These are phyloP conservation scores for Mycalesis mineus DNA, from an alignment of 2,888 invertebrate species.

Conservation along the genomic window DNA sequence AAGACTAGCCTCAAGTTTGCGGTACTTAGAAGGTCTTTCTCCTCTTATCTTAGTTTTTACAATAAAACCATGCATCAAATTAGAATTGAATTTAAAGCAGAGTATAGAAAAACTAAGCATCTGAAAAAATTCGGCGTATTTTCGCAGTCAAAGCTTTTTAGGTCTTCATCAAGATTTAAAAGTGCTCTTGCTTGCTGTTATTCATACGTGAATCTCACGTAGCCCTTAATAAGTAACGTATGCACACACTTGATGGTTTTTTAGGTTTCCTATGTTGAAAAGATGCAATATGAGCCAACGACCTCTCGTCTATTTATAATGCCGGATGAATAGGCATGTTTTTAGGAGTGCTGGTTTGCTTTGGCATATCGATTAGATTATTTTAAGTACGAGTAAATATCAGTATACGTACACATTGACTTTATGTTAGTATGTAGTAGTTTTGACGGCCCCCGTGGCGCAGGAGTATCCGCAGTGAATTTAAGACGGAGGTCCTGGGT, in stretches of 20 bases:
- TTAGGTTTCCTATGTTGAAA: slow-evolving; percentile 14
- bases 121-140: background rate
- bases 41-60: too few species aligned
- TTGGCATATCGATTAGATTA: too few species aligned
- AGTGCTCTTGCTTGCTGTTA: slow-evolving; percentile 8
- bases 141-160: slow-evolving; percentile 6
- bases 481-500: background rate
- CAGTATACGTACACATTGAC: too few species aligned
- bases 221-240: slow-evolving; percentile 15
- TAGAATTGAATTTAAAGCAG: background rate
- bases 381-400: too few species aligned
- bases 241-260: slow-evolving; percentile 17
- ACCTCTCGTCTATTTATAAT: slow-evolving; percentile 7
- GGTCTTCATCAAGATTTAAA: slow-evolving; percentile 15
- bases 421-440: too few species aligned
- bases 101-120: background rate
- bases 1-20: background rate
- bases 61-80: too few species aligned
- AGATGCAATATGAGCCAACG: slow-evolving; percentile 13
- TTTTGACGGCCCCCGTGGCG: background rate
- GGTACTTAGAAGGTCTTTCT: too few species aligned
- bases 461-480: too few species aligned
- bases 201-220: slow-evolving; percentile 13
- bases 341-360: background rate
- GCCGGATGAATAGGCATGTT: slow-evolving; percentile 1